Evolutionary conservation across 92 coral and sea anemone genomes (phyloP), one percentile per base, ranked within the genome.

Genomic region (Pocillopora meandrina): DNA sequence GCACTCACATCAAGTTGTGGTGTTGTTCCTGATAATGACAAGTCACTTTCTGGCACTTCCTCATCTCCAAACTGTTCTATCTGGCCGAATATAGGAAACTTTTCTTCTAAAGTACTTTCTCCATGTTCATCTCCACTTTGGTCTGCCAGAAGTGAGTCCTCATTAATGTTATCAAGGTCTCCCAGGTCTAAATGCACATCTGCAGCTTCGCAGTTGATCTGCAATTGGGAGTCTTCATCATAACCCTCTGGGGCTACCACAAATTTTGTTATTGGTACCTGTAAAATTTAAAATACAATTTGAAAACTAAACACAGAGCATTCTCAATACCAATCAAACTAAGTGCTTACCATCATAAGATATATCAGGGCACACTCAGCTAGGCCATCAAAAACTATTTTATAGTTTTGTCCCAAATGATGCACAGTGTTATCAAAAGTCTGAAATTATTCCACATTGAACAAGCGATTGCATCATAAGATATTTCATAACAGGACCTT

Each of bases 201-300:
- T 3, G 64, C 72, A 11, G 63, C 83, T 4, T 80, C 92, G 15
- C 80, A 67, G 3, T 73, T 31, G 12, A 52, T 55, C 36, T 72
- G 69, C 10, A 82, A 12, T 47, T 89, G 78, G 33, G 67, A 76
- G 4, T 59, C 75, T 56, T 75, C 81, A 16, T 89, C 89, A 20
- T 74, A 74, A 12, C 72, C 64, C 49, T 72, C 56, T 1, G 87
- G 83, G 1, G 93, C 97, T 12, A 86, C 82, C 71, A 94, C 89
- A 84, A 92, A 94, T 87, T 85, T 94, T 36, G 95, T 92, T 61
- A 83, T 62, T 33, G 49, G 86, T 7, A 94, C 92, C 98, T 94
- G 61, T n/a, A 17, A 1, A 36, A 1, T 9, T 55, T 47, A 4
- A 20, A 12, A 49, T 52, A 57, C 21, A 34, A 20, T 15, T 11